Percentiles rank a stretch among this genome's conserved stretches.
Evolutionary conservation across 2,888 invertebrate genomes (phyloP).

Genomic region (Acanthacorydalis orientalis): DNA sequence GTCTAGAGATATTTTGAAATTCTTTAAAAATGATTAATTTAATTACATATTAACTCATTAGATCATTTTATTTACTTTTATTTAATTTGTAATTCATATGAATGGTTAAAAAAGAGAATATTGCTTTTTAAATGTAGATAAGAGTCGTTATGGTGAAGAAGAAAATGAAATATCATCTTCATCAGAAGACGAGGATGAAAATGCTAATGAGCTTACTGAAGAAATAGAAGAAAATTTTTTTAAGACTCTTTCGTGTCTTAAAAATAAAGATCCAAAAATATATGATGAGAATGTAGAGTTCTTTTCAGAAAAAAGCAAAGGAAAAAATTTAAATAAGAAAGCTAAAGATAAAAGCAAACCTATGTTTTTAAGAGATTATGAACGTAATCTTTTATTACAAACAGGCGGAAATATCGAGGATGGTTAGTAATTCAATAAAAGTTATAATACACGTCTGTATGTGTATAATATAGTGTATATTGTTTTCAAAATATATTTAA

Average conservation of each 20-base stretch:
- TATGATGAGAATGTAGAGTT: conserved; percentile 62
- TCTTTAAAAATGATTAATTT: conserved; percentile 18
- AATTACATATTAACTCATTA: conserved; percentile 9
- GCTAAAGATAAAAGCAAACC: conserved; percentile 32
- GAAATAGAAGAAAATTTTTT: conserved; percentile 74
- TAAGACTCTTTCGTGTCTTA: conserved; percentile 68
- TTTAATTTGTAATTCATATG: conserved; percentile 1
- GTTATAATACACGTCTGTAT: too few relatives aligned
- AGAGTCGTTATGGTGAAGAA: conserved; percentile 26
- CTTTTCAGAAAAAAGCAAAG: conserved; percentile 31
- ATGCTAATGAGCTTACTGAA: conserved; percentile 38
- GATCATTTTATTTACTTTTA: conserved; percentile 5
- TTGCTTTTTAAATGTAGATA: neutral
- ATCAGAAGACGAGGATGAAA: conserved; percentile 48
- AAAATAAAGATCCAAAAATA: conserved; percentile 76
- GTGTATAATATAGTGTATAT: too few relatives aligned
- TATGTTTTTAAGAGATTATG: conserved; percentile 60
- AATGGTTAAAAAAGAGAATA: conserved; percentile 35
- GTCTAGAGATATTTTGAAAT: too few relatives aligned
- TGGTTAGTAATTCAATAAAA: conserved; percentile 25
- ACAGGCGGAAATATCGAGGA: conserved; percentile 40
- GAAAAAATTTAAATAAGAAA: conserved; percentile 8
- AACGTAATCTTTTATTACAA: conserved; percentile 55
- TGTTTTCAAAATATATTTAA: too few relatives aligned
- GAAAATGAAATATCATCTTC: conserved; percentile 29